Percentiles rank a stretch among this genome's conserved stretches.
Evolutionary conservation across 2,113 vertebrate genomes (phyloP).

Genomic region (Sinocyclocheilus rhinocerous): DNA sequence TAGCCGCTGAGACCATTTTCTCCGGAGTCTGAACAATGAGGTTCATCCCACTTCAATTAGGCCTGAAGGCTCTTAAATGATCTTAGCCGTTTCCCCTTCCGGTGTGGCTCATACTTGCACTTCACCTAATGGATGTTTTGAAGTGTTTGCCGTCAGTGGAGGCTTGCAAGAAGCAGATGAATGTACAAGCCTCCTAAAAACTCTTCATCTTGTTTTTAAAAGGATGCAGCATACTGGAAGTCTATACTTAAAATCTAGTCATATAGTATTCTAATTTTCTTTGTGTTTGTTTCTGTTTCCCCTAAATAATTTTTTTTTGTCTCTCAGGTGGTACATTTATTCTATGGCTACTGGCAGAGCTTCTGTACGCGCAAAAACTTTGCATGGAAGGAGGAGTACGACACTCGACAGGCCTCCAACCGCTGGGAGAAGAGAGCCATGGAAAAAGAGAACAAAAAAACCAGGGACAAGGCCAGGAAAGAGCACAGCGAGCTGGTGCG

Average conservation of each 20-base stretch:
- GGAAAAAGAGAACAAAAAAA: constrained; percentile 98
- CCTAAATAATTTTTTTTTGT: neutral
- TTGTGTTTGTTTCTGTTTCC: neutral
- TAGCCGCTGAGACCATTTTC: neutral
- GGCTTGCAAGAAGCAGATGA: neutral
- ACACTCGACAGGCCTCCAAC: constrained; percentile 92
- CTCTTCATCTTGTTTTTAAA: neutral
- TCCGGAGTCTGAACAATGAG: neutral
- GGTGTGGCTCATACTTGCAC: neutral
- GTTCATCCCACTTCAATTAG: neutral
- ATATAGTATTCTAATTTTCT: neutral
- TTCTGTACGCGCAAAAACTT: constrained; percentile 93
- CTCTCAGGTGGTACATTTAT: constrained; percentile 87
- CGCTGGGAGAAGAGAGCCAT: constrained; percentile 97
- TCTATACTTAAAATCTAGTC: neutral
- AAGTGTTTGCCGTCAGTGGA: constrained; percentile 7
- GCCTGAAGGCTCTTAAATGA: neutral
- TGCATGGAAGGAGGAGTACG: constrained; percentile 95
- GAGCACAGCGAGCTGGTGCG: constrained; percentile 90
- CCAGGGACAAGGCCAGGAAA: constrained; percentile 86
- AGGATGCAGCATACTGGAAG: neutral
- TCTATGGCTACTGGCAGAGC: constrained; percentile 97
- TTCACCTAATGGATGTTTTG: constrained; percentile 23
- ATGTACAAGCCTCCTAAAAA: neutral
- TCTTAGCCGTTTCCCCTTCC: neutral